phyloP scores from a whole-genome alignment of 2,113 vertebrate species.

The Tyto alba region DNA sequence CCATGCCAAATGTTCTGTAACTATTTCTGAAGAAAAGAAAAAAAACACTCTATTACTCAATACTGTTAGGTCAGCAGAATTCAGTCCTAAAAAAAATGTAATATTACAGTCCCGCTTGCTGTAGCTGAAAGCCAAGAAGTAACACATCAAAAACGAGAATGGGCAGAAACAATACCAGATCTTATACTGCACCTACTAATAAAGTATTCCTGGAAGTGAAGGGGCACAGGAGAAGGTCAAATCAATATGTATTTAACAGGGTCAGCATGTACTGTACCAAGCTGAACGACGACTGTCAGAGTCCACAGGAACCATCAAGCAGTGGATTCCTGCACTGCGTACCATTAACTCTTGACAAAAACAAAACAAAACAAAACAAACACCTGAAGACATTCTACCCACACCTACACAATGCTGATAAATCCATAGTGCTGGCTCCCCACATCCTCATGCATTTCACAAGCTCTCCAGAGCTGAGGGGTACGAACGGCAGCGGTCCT shows the following conservation, averaged over 20 bases:
- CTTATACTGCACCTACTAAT: neutral
- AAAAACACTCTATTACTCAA: neutral
- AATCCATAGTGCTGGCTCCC: neutral
- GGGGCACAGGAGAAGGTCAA: neutral
- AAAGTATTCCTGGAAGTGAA: neutral
- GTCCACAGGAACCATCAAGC: neutral
- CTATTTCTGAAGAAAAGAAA: neutral
- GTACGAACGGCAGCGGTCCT: rapidly evolving
- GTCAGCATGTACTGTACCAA: neutral
- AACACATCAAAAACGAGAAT: neutral
- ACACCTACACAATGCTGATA: neutral
- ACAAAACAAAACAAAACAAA: neutral
- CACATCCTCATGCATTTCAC: neutral
- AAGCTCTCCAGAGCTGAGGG: neutral
- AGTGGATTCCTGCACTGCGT: neutral
- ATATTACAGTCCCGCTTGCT: neutral
- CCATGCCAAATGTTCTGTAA: slow-evolving; percentile 9
- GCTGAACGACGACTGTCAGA: neutral
- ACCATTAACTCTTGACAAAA: neutral
- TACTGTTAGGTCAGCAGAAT: slow-evolving; percentile 24
- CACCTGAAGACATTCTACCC: neutral
- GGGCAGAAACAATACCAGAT: neutral
- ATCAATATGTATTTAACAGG: neutral
- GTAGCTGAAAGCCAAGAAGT: neutral
- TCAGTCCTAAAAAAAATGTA: neutral